These are phyloP conservation scores for Ctenoplectra terminalis DNA, from an alignment of 1,140 invertebrate species.

Conservation along the genomic window DNA sequence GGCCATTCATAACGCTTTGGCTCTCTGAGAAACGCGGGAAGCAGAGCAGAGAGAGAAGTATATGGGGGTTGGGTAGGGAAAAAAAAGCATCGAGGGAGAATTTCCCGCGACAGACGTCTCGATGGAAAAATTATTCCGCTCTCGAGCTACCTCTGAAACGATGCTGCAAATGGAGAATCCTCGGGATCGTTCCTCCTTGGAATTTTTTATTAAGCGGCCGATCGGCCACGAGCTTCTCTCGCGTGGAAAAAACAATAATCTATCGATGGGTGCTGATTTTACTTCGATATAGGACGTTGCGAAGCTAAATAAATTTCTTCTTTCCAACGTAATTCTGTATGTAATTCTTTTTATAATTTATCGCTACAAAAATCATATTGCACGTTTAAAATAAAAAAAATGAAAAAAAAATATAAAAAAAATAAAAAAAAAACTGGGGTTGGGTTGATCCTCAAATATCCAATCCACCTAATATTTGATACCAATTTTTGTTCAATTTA, in stretches of 20 bases:
- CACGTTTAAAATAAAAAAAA: too few species aligned
- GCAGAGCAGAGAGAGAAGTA: background rate
- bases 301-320: background rate
- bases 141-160: conserved; percentile 34
- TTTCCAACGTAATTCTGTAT: too few species aligned
- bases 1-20: conserved; percentile 25
- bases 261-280: background rate
- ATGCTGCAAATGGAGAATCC: conserved; percentile 20
- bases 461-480: too few species aligned
- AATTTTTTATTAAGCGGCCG: conserved; percentile 35
- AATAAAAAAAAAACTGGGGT: too few species aligned
- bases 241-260: background rate
- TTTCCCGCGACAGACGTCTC: conserved; percentile 41
- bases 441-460: too few species aligned
- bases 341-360: too few species aligned
- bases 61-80: too few species aligned
- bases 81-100: conserved; percentile 2
- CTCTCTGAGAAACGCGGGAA: background rate
- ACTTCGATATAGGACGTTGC: too few species aligned
- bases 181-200: background rate
- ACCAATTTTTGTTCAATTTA: too few species aligned
- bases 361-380: too few species aligned
- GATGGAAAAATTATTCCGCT: conserved; percentile 52
- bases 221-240: background rate
- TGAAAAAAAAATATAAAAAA: too few species aligned